Percentiles rank a stretch among this genome's conserved stretches.
Conservation (phyloP, 2,888 invertebrate species). For the Eurytoma adleriae region DNA sequence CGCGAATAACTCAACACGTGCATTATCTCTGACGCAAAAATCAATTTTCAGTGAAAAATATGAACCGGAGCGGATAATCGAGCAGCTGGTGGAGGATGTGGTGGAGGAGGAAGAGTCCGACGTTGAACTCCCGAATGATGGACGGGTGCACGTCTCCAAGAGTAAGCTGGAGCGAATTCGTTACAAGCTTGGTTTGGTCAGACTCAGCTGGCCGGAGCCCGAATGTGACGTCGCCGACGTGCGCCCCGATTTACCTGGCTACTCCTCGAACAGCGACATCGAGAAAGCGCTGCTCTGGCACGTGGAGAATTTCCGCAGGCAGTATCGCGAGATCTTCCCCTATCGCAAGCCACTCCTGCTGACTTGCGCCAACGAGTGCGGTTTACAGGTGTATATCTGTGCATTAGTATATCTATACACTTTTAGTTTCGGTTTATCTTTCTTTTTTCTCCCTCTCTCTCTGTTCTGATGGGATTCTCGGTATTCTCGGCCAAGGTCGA, state of each 20-base stretch:
- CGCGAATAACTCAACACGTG: too few species aligned
- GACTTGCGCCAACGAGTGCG: slow-evolving; percentile 87
- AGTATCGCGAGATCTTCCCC: slow-evolving; percentile 80
- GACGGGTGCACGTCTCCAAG: background rate
- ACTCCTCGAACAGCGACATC: slow-evolving; percentile 82
- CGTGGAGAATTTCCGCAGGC: slow-evolving; percentile 87
- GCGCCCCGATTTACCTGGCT: slow-evolving; percentile 76
- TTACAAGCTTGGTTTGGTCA: slow-evolving; percentile 80
- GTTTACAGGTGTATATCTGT: slow-evolving; percentile 81
- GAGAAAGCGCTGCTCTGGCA: slow-evolving; percentile 85
- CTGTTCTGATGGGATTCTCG: too few species aligned
- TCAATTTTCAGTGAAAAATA: too few species aligned
- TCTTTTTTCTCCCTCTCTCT: too few species aligned
- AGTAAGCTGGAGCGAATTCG: slow-evolving; percentile 79
- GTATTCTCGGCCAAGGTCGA: too few species aligned
- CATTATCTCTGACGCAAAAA: too few species aligned
- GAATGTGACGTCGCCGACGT: slow-evolving; percentile 77
- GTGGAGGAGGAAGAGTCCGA: background rate
- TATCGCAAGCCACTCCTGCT: slow-evolving; percentile 83
- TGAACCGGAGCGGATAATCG: background rate
- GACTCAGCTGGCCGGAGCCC: slow-evolving; percentile 80
- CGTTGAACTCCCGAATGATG: background rate
- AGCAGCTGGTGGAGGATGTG: background rate
- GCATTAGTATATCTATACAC: background rate
- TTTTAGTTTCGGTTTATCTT: background rate